Conservation (phyloP, 2,888 invertebrate genomes). For the Yponomeuta sedellus region DNA sequence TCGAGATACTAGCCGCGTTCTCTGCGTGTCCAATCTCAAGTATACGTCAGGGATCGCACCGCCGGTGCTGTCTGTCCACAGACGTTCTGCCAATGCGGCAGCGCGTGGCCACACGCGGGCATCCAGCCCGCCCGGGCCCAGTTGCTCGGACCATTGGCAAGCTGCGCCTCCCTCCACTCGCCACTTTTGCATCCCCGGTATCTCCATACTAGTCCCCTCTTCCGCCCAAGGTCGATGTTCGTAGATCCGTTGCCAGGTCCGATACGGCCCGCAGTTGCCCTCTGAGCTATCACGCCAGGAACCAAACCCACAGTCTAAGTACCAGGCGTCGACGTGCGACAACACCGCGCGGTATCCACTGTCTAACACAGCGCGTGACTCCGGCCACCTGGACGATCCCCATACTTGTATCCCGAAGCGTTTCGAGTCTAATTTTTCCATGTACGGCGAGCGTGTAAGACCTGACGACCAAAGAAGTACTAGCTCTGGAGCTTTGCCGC, state of each 20-base stretch:
- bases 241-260: conserved; percentile 91
- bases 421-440: conserved; percentile 72
- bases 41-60: conserved; percentile 78
- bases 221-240: conserved; percentile 86
- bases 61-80: conserved; percentile 78
- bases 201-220: conserved; percentile 59
- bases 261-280: conserved; percentile 91
- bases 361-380: conserved; percentile 84
- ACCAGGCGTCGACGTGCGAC: conserved; percentile 93
- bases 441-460: conserved; percentile 83
- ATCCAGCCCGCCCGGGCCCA: conserved; percentile 83
- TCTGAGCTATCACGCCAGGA: conserved; percentile 90
- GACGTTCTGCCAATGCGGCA: conserved; percentile 87
- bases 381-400: conserved; percentile 89
- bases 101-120: conserved; percentile 89
- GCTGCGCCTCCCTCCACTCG: conserved; percentile 84
- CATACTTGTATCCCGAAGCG: conserved; percentile 84
- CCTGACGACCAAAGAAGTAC: conserved; percentile 87
- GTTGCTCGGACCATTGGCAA: conserved; percentile 91
- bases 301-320: conserved; percentile 91
- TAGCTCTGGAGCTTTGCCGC: conserved; percentile 71
- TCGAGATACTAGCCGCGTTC: conserved; percentile 78
- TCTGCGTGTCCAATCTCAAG: conserved; percentile 80
- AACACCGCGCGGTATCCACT: conserved; percentile 87
- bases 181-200: conserved; percentile 59